Conservation (phyloP, 1,140 invertebrate species). For the Mesaphorura yosii region DNA sequence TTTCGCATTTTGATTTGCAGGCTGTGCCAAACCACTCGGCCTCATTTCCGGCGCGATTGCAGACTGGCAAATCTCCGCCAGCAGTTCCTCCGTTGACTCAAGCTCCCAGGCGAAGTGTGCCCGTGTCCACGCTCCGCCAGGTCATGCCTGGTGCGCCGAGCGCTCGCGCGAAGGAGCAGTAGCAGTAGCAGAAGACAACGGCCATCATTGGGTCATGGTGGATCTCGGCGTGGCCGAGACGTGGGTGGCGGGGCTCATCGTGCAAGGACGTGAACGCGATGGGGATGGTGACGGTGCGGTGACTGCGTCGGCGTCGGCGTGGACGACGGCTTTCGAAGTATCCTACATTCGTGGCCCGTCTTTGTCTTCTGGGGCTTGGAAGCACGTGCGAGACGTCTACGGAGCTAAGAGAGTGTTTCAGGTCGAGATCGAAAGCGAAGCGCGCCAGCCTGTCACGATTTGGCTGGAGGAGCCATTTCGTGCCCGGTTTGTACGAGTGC, state of each 20-base stretch:
- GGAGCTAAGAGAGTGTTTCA: not conserved
- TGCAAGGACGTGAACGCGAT: conserved; percentile 29
- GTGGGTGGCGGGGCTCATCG: conserved; percentile 26
- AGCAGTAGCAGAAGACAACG: conserved; percentile 36
- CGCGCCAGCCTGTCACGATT: conserved; percentile 40
- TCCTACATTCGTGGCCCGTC: not conserved
- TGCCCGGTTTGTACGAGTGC: conserved; percentile 45
- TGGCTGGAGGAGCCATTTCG: conserved; percentile 41
- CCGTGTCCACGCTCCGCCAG: conserved; percentile 41
- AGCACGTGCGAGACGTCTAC: not conserved
- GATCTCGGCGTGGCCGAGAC: conserved; percentile 41
- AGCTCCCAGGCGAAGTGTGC: conserved; percentile 43
- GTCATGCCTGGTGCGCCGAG: conserved; percentile 27
- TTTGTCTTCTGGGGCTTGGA: not conserved
- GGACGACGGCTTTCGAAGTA: not conserved
- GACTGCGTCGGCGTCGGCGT: conserved; percentile 10
- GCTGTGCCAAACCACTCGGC: conserved; percentile 41
- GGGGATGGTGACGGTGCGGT: conserved; percentile 31
- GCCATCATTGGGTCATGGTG: conserved; percentile 45
- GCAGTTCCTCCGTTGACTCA: conserved; percentile 41
- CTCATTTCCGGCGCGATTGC: conserved; percentile 45
- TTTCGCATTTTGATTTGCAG: no score
- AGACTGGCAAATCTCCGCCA: conserved; percentile 49
- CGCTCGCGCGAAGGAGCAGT: no score
- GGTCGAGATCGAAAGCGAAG: conserved; percentile 39